phyloP scores from a whole-genome alignment of 2,888 invertebrate genomes.

The Helleia helle region DNA sequence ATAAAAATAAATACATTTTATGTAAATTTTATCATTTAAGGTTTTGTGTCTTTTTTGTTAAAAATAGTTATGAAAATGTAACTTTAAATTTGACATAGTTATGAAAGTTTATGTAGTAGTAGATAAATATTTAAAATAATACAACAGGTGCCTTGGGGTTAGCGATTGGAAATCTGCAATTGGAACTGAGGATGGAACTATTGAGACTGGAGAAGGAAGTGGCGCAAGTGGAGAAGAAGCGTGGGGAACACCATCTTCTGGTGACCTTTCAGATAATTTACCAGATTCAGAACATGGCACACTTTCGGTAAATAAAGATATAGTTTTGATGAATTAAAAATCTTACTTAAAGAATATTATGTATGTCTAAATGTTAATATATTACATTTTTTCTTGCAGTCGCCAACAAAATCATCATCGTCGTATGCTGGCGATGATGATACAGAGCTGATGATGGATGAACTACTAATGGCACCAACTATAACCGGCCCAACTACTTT shows the following conservation, averaged over 20 bases:
- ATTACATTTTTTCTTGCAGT: constrained; percentile 45
- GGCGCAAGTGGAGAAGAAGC: constrained; percentile 91
- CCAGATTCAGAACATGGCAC: constrained; percentile 80
- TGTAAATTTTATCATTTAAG: background rate
- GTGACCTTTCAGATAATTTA: constrained; percentile 85
- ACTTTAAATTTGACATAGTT: background rate
- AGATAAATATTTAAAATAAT: too few relatives aligned
- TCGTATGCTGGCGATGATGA: constrained; percentile 83
- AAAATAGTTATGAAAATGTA: background rate
- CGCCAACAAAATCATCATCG: constrained; percentile 77
- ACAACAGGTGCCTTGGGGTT: constrained; percentile 68
- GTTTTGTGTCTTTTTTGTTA: background rate
- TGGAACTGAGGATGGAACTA: constrained; percentile 77
- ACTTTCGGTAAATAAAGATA: constrained; percentile 66
- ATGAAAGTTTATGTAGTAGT: too few relatives aligned
- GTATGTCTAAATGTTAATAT: background rate
- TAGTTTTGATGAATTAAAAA: background rate
- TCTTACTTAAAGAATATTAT: background rate
- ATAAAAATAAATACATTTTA: background rate
- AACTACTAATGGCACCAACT: constrained; percentile 83
- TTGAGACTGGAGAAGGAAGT: constrained; percentile 81
- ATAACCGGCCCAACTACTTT: constrained; percentile 81
- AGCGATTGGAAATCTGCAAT: constrained; percentile 73
- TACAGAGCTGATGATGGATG: constrained; percentile 87
- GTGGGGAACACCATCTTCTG: constrained; percentile 92